Evolutionary conservation across 1,140 invertebrate species (phyloP).

Genomic region (Hesperophylax magnus): DNA sequence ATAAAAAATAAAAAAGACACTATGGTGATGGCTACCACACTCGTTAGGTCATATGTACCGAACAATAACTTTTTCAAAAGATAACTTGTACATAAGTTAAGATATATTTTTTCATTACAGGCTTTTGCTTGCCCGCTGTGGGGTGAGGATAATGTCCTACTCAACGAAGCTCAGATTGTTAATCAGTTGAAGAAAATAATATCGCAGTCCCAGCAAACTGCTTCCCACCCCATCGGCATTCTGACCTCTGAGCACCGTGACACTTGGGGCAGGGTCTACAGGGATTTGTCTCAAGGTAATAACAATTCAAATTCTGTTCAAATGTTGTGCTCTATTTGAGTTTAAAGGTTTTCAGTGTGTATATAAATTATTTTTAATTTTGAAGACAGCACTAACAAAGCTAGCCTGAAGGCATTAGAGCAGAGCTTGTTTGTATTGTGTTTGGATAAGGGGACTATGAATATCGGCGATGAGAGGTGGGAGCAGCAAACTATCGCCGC

Average conservation of each 20-base stretch:
- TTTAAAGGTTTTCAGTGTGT: too few relatives aligned
- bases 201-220: slow-evolving; percentile 58
- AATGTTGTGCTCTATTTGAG: not conserved
- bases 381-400: slow-evolving; percentile 70
- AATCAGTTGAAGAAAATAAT: slow-evolving; percentile 65
- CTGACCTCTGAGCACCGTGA: slow-evolving; percentile 87
- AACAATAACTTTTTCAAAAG: too few relatives aligned
- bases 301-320: not conserved
- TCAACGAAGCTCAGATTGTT: slow-evolving; percentile 77
- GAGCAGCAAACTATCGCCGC: slow-evolving; percentile 72
- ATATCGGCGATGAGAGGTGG: slow-evolving; percentile 62
- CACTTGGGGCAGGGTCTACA: slow-evolving; percentile 84
- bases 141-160: slow-evolving; percentile 71
- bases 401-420: slow-evolving; percentile 77
- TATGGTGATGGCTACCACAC: too few relatives aligned
- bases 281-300: slow-evolving; percentile 76
- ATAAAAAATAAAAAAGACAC: too few relatives aligned
- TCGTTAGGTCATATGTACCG: too few relatives aligned
- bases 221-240: slow-evolving; percentile 77
- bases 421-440: slow-evolving; percentile 85
- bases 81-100: too few relatives aligned
- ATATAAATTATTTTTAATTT: not conserved
- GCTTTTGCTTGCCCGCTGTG: slow-evolving; percentile 83
- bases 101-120: too few relatives aligned
- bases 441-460: slow-evolving; percentile 77